A percentile compares a stretch with the other conserved stretches of the same genome.
Evolutionary conservation across 1,140 invertebrate species (phyloP).

Genomic region (Acyrthosiphon pisum): DNA sequence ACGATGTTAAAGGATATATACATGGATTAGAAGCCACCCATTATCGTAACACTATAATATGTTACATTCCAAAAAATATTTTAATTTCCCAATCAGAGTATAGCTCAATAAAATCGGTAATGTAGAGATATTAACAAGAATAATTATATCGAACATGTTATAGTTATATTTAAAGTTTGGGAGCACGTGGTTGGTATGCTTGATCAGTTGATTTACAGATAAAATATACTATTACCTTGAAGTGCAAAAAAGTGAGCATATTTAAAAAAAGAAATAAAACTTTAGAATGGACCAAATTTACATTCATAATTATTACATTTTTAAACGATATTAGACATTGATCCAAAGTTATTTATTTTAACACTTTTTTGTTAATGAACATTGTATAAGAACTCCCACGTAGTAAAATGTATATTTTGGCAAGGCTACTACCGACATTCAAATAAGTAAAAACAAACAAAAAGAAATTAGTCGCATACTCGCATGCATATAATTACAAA

Average conservation of each 20-base stretch:
- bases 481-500: neutral
- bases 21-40: neutral
- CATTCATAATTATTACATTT: neutral
- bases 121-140: too few species aligned
- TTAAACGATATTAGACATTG: neutral
- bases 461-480: neutral
- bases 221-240: neutral
- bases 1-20: neutral
- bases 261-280: neutral
- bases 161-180: too few species aligned
- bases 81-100: neutral
- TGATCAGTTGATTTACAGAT: too few species aligned
- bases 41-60: neutral
- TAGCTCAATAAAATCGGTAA: neutral
- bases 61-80: neutral
- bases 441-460: neutral
- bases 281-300: neutral
- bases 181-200: too few species aligned
- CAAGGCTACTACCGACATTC: neutral
- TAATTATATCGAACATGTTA: too few species aligned
- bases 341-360: neutral
- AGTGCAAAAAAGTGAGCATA: neutral
- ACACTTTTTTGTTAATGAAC: neutral
- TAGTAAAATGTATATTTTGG: neutral
- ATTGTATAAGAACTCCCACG: neutral